Evolutionary conservation across 1,140 invertebrate genomes (phyloP), one percentile per base, ranked within the genome.

Genomic region (Antheraea pernyi): DNA sequence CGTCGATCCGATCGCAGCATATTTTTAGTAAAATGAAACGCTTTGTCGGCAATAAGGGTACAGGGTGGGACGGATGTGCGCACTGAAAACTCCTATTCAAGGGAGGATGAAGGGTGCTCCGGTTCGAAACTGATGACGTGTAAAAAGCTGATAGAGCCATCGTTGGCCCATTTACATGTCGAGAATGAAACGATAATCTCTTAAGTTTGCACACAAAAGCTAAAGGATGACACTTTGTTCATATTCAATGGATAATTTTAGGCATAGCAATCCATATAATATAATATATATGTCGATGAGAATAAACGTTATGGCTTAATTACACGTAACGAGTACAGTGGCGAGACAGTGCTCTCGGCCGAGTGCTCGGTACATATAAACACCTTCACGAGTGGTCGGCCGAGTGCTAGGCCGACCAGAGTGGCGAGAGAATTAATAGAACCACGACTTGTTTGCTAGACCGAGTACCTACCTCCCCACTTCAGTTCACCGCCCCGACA

Each of bases 121-220:
- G 73, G 73, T 84, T 68, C 62, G 79, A 83, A 86, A 84, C 72
- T 84, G 84, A 86, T 86, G 84, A 86, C 84, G 78, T 84, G 79
- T 80, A 77, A 83, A 78, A 82, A 77, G 70, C 79, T 75, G 84
- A 86, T 85, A 82, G 83, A 79, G 75, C 77, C 82, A 81, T 78
- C 76, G 77, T 39, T 74, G 78, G 73, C 76, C 78, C 82, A 80
- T 84, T 85, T 85, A 74, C 81, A 84, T 82, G 76, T 79, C 76
- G 76, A 71, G 70, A 76, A 74, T 72, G 68, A 66, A 71, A 73
- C 69, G 73, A 76, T 72, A 71, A 73, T 68, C 79, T 78, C 79
- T 78, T 78, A 74, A 18, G 61, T 60, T 61, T 63, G 61, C 65
- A 69, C 68, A 75, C 63, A 67, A 71, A 30, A 67, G 60, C 69